Percentiles rank a stretch among this genome's conserved stretches.
Conservation (phyloP, 2,113 vertebrate genomes). For the Spilogale gracilis region DNA sequence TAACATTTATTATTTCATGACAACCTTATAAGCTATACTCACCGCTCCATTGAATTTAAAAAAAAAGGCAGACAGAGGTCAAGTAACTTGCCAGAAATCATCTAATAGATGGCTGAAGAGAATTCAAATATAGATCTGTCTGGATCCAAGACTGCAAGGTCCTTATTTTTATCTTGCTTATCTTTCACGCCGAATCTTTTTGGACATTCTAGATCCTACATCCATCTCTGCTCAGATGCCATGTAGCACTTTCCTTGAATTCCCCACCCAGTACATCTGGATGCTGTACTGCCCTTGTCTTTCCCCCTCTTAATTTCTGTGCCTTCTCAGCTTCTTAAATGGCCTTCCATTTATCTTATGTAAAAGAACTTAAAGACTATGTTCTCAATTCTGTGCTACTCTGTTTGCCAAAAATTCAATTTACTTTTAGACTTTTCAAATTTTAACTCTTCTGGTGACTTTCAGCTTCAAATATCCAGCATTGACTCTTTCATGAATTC, state of each 20-base stretch:
- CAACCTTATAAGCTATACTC: background rate
- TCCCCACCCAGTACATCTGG: background rate
- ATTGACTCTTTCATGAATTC: background rate
- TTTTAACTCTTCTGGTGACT: background rate
- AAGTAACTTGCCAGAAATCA: background rate
- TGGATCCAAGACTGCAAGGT: background rate
- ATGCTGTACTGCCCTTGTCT: rapidly evolving
- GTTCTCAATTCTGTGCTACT: background rate
- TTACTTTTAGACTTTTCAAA: background rate
- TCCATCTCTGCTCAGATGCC: background rate
- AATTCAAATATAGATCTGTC: background rate
- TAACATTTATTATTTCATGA: background rate
- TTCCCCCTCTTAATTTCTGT: background rate
- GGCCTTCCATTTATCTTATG: background rate
- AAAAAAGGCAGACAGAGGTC: background rate
- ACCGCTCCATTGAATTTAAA: background rate
- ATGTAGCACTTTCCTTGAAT: background rate
- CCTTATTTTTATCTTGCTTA: background rate
- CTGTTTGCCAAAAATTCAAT: background rate
- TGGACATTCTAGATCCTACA: background rate
- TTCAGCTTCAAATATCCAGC: background rate
- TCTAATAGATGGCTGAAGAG: background rate
- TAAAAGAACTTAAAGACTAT: background rate
- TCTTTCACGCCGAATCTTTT: background rate
- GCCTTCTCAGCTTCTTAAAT: background rate